These are phyloP conservation scores for Hyperoplus immaculatus DNA, from an alignment of 2,797 vertebrate species.

Conservation along the genomic window DNA sequence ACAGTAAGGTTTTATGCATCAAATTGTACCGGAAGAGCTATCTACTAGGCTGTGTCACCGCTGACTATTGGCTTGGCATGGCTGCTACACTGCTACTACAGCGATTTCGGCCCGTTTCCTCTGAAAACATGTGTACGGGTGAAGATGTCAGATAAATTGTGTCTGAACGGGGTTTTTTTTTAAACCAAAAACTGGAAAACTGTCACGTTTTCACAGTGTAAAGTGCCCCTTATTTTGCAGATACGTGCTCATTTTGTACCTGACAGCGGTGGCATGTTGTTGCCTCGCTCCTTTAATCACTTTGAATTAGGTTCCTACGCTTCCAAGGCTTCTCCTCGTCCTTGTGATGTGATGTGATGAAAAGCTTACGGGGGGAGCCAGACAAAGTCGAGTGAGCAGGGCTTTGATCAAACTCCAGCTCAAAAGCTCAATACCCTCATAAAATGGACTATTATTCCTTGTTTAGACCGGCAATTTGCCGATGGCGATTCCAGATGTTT, in stretches of 20 bases:
- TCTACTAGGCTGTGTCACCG: no score
- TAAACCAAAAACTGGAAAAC: no score
- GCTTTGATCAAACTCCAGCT: slow-evolving; percentile 76
- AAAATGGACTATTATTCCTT: slow-evolving; percentile 47
- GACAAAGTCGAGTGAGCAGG: slow-evolving; percentile 47
- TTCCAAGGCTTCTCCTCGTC: slow-evolving; percentile 53
- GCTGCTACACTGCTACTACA: no score
- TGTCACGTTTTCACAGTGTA: no score
- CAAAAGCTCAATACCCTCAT: slow-evolving; percentile 53
- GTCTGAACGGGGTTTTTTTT: no score
- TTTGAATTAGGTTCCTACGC: slow-evolving; percentile 32
- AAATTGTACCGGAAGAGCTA: no score
- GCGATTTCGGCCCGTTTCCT: no score
- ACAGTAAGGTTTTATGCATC: no score
- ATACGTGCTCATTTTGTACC: slow-evolving; percentile 5
- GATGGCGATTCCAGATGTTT: slow-evolving; percentile 72
- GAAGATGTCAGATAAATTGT: no score
- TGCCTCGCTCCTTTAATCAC: slow-evolving; percentile 57
- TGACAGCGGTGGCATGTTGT: slow-evolving; percentile 7
- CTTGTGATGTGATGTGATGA: slow-evolving; percentile 68
- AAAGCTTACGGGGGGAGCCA: slow-evolving; percentile 47
- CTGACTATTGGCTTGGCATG: no score
- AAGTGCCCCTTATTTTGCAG: no score
- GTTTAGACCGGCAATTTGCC: slow-evolving; percentile 26
- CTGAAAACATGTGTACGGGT: no score